Evolutionary conservation across 2,797 vertebrate genomes (phyloP).

Genomic region (Pangasius djambal): DNA sequence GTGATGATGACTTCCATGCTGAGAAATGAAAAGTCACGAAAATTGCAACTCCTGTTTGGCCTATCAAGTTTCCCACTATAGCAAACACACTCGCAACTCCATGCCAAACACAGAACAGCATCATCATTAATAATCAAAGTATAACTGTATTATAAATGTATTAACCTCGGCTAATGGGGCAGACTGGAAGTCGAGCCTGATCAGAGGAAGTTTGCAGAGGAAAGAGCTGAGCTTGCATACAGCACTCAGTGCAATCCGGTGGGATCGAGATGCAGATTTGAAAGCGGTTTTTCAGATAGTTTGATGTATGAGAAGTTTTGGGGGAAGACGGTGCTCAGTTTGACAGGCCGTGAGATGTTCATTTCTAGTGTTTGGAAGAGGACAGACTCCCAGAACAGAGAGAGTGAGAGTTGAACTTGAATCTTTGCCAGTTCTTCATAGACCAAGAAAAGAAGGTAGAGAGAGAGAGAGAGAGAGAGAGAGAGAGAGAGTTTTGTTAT

Average conservation of each 20-base stretch:
- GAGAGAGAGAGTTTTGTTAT: neutral
- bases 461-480: neutral
- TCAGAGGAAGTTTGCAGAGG: conserved; percentile 7
- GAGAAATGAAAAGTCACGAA: neutral
- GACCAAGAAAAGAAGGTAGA: neutral
- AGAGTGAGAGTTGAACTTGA: neutral
- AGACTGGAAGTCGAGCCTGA: conserved; percentile 20
- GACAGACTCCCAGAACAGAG: neutral
- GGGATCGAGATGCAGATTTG: conserved; percentile 14
- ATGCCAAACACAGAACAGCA: conserved; percentile 20
- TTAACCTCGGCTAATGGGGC: conserved; percentile 42
- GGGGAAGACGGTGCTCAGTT: neutral
- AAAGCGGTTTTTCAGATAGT: neutral
- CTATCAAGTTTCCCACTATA: neutral
- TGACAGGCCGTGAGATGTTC: conserved; percentile 1
- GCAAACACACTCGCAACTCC: neutral
- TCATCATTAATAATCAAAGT: conserved; percentile 40
- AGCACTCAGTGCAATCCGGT: conserved; percentile 2
- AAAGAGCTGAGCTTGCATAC: conserved; percentile 36
- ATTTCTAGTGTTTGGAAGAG: neutral
- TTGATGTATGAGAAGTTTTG: neutral
- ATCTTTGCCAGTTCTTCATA: neutral
- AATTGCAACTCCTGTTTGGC: neutral
- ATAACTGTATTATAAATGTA: conserved; percentile 30
- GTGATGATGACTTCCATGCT: neutral